Evolutionary conservation across 1,140 invertebrate species (phyloP).

Genomic region (Drosophila parabipectinata): DNA sequence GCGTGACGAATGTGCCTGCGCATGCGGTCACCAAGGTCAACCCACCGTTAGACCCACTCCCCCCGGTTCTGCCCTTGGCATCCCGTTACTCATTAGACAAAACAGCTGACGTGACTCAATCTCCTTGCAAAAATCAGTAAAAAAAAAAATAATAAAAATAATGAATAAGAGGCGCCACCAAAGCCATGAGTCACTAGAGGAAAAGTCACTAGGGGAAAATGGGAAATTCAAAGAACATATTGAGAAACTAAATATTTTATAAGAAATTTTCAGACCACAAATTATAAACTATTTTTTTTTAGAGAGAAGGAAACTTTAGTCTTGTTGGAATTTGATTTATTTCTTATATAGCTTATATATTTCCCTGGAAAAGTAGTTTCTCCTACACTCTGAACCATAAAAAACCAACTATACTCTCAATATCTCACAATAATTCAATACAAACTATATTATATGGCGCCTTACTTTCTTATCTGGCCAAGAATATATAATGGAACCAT

Average conservation of each 20-base stretch:
- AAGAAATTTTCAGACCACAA: too few species aligned
- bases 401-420: too few species aligned
- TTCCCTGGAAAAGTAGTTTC: too few species aligned
- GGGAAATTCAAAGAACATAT: too few species aligned
- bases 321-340: too few species aligned
- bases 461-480: background rate
- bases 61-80: background rate
- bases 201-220: too few species aligned
- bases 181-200: slow-evolving; percentile 13
- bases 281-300: too few species aligned
- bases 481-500: slow-evolving; percentile 2
- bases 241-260: too few species aligned
- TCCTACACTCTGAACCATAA: too few species aligned
- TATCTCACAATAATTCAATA: background rate
- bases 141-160: background rate
- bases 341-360: too few species aligned
- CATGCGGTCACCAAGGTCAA: slow-evolving; percentile 75
- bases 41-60: slow-evolving; percentile 9
- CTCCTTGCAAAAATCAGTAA: slow-evolving; percentile 13
- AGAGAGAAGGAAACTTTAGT: too few species aligned
- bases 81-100: slow-evolving; percentile 7
- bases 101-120: slow-evolving; percentile 76
- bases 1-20: slow-evolving; percentile 63
- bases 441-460: background rate
- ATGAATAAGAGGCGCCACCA: slow-evolving; percentile 12